A percentile compares a stretch with the other conserved stretches of the same genome.
Conservation (phyloP, 2,888 invertebrate species). For the Drosophila suboccidentalis region DNA sequence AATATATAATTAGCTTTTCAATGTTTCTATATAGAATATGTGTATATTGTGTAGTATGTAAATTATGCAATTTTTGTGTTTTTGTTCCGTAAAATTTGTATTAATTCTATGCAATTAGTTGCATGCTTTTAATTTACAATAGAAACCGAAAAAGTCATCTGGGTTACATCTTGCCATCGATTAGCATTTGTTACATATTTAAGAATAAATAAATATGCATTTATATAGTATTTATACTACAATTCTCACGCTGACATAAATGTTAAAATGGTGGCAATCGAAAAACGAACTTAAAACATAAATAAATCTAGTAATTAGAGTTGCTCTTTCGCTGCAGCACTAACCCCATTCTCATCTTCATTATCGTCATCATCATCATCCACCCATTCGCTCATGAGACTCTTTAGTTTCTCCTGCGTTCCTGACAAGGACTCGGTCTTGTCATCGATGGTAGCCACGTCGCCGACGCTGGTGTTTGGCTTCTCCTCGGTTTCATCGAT, state of each 20-base stretch:
- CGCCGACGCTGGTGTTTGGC: conserved; percentile 15
- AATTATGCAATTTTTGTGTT: conserved; percentile 10
- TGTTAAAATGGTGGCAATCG: conserved; percentile 22
- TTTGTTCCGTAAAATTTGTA: conserved; percentile 23
- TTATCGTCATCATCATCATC: conserved; percentile 84
- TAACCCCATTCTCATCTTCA: conserved; percentile 76
- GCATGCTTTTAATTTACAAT: conserved; percentile 63
- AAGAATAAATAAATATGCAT: conserved; percentile 21
- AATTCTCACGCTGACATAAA: conserved; percentile 9
- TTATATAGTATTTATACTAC: conserved; percentile 19
- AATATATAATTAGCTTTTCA: conserved; percentile 17
- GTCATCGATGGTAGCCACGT: conserved; percentile 25
- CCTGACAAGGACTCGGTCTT: conserved; percentile 36
- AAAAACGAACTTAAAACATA: conserved; percentile 76
- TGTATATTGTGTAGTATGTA: conserved; percentile 19
- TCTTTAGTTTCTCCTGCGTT: conserved; percentile 81
- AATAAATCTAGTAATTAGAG: conserved; percentile 83
- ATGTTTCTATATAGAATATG: conserved; percentile 8
- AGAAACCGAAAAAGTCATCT: conserved; percentile 65
- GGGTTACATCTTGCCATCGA: conserved; percentile 19
- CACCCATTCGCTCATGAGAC: conserved; percentile 85
- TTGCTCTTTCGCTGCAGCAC: conserved; percentile 72
- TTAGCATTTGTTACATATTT: conserved; percentile 23
- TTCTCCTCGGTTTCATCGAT: conserved; percentile 2
- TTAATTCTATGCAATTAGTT: conserved; percentile 22